Evolutionary conservation across 1,140 invertebrate genomes (phyloP), one percentile per base, ranked within the genome.

Genomic region (Aphis craccivora): DNA sequence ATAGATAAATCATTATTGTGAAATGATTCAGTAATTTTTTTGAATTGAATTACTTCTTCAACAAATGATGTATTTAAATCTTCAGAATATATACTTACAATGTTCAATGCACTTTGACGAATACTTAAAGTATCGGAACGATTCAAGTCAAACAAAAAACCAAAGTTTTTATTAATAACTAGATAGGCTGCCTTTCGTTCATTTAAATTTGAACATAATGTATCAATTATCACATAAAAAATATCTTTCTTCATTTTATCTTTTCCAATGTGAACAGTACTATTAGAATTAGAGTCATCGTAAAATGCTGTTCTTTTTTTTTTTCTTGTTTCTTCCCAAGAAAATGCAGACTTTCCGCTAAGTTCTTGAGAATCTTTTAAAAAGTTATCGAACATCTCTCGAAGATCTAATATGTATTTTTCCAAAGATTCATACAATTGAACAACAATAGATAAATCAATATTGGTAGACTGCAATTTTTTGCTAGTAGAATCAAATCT

Each of bases 311-410:
- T 51, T 51, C 51, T 37, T 1, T 37, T n/a, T 88, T 88, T n/a
- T 51, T 88, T 88, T 88, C 86, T 88, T 88, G 25, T 48, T 48
- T 48, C 45, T 51, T 88, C 45, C 45, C 30, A 88, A 51, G 43
- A 45, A 48, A 88, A 88, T 51, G 14, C 23, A 94, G 60, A 14
- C 67, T 90, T 51, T 51, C 48, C 48, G 18, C 37, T 40, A 83
- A 83, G 35, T 83, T 83, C 23, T 86, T 37, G 30, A 60, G 37
- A 67, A 84, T 90, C 55, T 86, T 91, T 55, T 94, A 83, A 88
- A 84, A 83, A 91, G 2, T 30, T 30, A 76, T 94, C 40, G 91
- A 91, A 94, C 45, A 40, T 51, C 22, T 37, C 37, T 37, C 37
- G 37, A 37, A 37, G 37, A 37, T 37, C 37, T 37, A 37, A 1